These are phyloP conservation scores for Lepidocolaptes lacrymiger DNA, from an alignment of 2,797 vertebrate genomes.

Conservation along the genomic window DNA sequence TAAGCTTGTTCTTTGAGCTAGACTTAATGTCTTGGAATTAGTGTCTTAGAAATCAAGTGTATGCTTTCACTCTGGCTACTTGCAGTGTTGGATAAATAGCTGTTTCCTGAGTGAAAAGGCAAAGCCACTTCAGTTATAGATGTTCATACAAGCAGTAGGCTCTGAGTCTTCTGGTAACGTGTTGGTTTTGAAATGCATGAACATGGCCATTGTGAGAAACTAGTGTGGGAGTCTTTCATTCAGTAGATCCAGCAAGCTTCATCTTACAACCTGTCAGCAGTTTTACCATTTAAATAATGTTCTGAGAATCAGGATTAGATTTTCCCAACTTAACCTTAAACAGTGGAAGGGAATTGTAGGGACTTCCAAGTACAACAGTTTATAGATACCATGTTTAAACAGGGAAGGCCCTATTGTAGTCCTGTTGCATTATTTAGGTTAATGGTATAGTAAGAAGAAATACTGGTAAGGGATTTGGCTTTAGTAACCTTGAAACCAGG, in stretches of 20 bases:
- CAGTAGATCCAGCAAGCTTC: neutral
- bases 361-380: neutral
- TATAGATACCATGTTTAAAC: neutral
- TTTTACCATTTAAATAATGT: neutral
- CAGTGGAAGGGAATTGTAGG: neutral
- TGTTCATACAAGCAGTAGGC: neutral
- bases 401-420: neutral
- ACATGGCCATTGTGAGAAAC: neutral
- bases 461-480: neutral
- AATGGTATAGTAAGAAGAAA: neutral
- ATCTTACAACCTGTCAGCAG: neutral
- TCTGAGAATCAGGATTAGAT: neutral
- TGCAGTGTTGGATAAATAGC: neutral
- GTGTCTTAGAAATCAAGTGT: neutral
- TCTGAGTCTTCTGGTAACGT: neutral
- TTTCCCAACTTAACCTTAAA: neutral
- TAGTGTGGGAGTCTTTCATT: neutral
- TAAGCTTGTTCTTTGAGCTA: neutral
- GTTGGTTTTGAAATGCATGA: neutral
- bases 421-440: neutral
- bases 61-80: neutral
- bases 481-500: neutral
- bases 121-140: neutral
- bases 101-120: neutral
- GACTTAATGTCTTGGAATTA: neutral